Evolutionary conservation across 2,113 vertebrate species (phyloP).

Genomic region (Rutilus rutilus): DNA sequence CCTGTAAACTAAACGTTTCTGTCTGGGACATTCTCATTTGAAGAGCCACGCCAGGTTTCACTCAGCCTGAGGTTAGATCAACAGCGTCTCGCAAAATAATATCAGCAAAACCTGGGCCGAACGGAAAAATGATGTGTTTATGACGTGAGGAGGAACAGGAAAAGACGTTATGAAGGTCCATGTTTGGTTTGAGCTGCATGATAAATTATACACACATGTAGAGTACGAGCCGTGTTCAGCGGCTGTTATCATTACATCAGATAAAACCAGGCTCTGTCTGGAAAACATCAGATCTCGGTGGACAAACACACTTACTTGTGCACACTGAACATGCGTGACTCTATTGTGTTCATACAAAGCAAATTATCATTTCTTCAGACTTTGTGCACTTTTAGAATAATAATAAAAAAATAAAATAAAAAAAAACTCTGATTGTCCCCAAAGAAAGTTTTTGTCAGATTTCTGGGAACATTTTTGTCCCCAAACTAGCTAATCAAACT

Average conservation of each 20-base stretch:
- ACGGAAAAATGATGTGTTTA: constrained; percentile 56
- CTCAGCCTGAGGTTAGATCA: constrained; percentile 3
- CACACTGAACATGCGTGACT: not conserved
- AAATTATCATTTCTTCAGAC: not conserved
- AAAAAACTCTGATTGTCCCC: not conserved
- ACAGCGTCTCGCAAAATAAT: not conserved
- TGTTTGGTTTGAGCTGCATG: constrained; percentile 71
- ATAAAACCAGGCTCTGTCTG: constrained; percentile 73
- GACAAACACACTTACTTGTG: constrained; percentile 30
- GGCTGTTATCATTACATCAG: constrained; percentile 74
- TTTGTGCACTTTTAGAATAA: not conserved
- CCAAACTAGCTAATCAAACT: not conserved
- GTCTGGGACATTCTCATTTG: constrained; percentile 8
- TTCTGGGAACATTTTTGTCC: not conserved
- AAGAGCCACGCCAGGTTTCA: constrained; percentile 27
- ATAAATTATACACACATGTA: constrained; percentile 76
- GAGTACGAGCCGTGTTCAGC: constrained; percentile 74
- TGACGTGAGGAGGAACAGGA: constrained; percentile 59
- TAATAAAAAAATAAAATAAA: not conserved
- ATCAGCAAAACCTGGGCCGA: constrained; percentile 1
- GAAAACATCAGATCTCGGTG: constrained; percentile 70
- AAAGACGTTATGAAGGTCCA: constrained; percentile 59
- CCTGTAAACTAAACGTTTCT: constrained; percentile 9
- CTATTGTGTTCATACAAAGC: not conserved
- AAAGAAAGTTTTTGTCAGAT: not conserved